Evolutionary conservation across 2,888 invertebrate genomes (phyloP).

Genomic region (Cheilosia variabilis): DNA sequence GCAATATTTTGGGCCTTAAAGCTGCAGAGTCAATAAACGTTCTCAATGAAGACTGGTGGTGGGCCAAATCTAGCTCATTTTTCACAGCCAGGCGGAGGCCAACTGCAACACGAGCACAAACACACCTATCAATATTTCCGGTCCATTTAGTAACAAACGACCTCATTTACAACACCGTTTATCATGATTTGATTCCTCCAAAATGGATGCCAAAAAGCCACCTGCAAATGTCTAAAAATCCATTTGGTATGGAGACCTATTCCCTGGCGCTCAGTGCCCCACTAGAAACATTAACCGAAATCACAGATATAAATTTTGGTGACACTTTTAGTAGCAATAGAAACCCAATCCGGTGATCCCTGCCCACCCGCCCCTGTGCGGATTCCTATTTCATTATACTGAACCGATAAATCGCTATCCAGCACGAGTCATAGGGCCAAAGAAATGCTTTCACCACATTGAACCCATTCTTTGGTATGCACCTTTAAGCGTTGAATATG

Average conservation of each 20-base stretch:
- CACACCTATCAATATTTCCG: constrained; percentile 63
- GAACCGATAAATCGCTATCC: constrained; percentile 67
- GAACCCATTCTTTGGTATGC: constrained; percentile 42
- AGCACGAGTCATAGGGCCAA: constrained; percentile 46
- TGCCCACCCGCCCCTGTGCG: constrained; percentile 2
- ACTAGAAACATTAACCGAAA: constrained; percentile 59
- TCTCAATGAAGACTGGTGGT: not conserved
- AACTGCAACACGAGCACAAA: not conserved
- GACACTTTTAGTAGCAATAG: constrained; percentile 75
- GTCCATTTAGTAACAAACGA: constrained; percentile 68
- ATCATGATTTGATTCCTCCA: constrained; percentile 66
- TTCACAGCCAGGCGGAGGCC: constrained; percentile 6
- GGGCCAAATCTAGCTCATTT: constrained; percentile 21
- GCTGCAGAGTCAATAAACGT: too few relatives aligned
- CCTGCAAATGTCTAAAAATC: constrained; percentile 67
- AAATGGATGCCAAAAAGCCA: constrained; percentile 68
- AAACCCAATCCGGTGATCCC: constrained; percentile 66
- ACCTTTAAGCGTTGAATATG: constrained; percentile 41
- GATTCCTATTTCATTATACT: constrained; percentile 72
- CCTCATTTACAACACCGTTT: constrained; percentile 63
- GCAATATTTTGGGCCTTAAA: too few relatives aligned
- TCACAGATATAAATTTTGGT: constrained; percentile 70
- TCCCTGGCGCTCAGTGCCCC: not conserved
- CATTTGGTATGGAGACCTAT: constrained; percentile 44
- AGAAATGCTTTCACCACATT: constrained; percentile 63